phyloP scores from a whole-genome alignment of 2,113 vertebrate genomes.

The Zapus hudsonius region DNA sequence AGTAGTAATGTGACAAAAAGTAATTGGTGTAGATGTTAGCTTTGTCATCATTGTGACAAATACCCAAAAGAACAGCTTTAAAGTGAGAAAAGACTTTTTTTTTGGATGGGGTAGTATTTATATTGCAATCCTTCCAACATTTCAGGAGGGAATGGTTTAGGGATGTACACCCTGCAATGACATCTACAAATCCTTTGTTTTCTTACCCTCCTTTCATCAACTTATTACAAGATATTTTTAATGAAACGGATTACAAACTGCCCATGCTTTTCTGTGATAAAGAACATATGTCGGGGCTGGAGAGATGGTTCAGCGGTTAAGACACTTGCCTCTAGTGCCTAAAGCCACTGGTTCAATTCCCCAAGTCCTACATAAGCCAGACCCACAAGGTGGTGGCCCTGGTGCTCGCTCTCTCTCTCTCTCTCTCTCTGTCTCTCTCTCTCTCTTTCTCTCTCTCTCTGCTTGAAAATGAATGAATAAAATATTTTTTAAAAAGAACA shows the following conservation, averaged over 20 bases:
- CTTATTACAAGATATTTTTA: constrained; percentile 75
- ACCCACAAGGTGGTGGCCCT: no score
- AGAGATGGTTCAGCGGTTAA: no score
- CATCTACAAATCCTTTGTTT: constrained; percentile 84
- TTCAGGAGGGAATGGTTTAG: constrained; percentile 84
- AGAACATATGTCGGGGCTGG: no score
- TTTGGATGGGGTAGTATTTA: constrained; percentile 81
- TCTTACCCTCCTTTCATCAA: constrained; percentile 82
- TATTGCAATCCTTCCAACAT: constrained; percentile 82
- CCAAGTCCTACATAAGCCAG: no score
- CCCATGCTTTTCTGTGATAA: constrained; percentile 72
- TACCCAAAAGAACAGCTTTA: not conserved
- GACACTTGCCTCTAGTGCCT: no score
- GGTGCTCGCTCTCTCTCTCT: no score
- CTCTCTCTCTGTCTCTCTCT: no score
- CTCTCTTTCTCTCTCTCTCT: no score
- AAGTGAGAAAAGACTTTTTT: not conserved
- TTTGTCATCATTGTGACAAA: not conserved
- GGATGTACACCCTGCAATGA: constrained; percentile 84
- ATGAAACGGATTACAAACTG: constrained; percentile 75
- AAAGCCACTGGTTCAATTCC: no score
- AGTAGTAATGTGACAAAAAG: no score
- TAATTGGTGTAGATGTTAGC: not conserved
- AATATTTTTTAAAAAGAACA: no score
- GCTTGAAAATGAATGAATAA: no score